phyloP scores from a whole-genome alignment of 2,797 vertebrate species.

The Cacajao melanocephalus region DNA sequence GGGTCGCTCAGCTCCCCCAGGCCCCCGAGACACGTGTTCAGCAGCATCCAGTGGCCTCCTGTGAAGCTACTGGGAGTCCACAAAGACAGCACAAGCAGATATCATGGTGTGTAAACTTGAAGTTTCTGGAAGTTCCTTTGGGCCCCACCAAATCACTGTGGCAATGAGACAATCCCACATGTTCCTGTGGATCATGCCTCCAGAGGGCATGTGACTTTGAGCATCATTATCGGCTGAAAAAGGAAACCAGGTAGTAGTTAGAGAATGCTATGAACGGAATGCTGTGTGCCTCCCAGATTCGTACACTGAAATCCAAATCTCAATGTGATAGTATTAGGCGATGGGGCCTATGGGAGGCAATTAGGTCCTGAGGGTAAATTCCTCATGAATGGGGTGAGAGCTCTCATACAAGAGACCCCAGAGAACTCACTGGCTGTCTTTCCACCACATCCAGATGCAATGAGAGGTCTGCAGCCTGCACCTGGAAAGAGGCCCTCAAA shows the following conservation, averaged over 20 bases:
- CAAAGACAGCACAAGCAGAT: not conserved
- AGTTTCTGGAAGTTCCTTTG: not conserved
- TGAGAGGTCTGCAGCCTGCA: not conserved
- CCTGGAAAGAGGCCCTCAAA: not conserved
- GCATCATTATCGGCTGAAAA: not conserved
- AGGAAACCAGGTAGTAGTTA: not conserved
- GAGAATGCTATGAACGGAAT: not conserved
- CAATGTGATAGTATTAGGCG: not conserved
- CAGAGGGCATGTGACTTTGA: not conserved
- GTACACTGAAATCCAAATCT: not conserved
- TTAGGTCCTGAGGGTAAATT: not conserved
- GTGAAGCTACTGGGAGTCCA: not conserved
- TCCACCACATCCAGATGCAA: not conserved
- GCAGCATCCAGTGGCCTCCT: not conserved
- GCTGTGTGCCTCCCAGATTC: not conserved
- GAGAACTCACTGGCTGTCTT: not conserved
- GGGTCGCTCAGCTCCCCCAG: not conserved
- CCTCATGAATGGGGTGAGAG: not conserved
- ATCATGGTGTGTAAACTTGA: not conserved
- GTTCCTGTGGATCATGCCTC: not conserved
- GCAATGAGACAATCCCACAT: not conserved
- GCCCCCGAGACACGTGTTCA: not conserved
- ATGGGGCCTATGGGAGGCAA: not conserved
- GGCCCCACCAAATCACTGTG: not conserved
- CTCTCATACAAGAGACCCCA: not conserved